Base-by-base conservation (phyloP, 2,113 vertebrate genomes). In the Sciurus niger region DNA sequence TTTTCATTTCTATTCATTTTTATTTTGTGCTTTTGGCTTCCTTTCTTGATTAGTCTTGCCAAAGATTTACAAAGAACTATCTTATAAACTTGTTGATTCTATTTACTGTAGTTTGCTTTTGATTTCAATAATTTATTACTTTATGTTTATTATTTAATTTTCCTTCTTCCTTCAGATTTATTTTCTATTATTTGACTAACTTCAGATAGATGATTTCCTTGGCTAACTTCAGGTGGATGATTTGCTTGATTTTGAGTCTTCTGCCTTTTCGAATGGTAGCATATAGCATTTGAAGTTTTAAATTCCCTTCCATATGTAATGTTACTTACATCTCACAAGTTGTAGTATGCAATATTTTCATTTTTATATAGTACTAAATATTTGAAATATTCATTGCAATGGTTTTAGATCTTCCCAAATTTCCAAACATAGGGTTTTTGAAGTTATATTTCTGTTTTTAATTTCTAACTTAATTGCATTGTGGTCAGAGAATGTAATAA, bases 221-320 rank as follows among this genome's bases (percentile, higher is more conserved):
- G 7, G 30, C 63, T 95, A 90, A 65, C 10, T 74, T 96, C 94
- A 90, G 17, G 48, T 55, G 3, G 13, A 80, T 55, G 2, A 20
- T 94, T 87, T 90, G 32, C n/a, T 96, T 96, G 20, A 82, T 93
- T 82, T 94, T 92, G 58, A 89, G 6, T 17, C 25, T 6, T 78
- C 37, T 80, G 7, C 37, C 48, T 46, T 94, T 97, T 73, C 73
- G 37, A 89, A 89, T 89, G 24, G 14, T 70, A 95, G 37, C 20
- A 84, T 18, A 10, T 70, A 95, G 37, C 20, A 84, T 18, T 94
- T 74, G 51, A 76, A 67, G 6, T 80, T 92, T 63, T 73, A 55
- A 86, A 72, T 95, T 94, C 4, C 40, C 16, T 89, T 90, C 37
- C 77, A n/a, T 40, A 28, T 80, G 37, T 9, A 88, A n/a, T 25